Evolutionary conservation across 2,888 invertebrate species (phyloP).

Genomic region (Deroplatys truncata): DNA sequence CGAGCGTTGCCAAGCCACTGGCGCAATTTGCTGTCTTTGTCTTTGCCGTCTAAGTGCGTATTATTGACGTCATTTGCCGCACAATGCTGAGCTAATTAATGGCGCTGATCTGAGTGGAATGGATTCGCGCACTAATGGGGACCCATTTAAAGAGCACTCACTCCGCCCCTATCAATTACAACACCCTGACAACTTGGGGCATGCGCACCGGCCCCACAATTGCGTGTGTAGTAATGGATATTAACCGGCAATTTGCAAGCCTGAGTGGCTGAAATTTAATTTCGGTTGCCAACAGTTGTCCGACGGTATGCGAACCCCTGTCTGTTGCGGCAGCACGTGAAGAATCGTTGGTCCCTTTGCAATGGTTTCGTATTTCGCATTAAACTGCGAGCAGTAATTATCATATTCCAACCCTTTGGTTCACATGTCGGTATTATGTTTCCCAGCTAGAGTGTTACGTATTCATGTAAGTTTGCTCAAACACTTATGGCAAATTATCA

Average conservation of each 20-base stretch:
- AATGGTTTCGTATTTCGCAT: not conserved
- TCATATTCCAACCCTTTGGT: not conserved
- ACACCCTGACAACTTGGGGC: not conserved
- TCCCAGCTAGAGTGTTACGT: no score
- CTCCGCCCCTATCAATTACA: not conserved
- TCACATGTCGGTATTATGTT: no score
- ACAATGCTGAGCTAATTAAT: conserved; percentile 22
- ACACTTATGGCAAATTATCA: no score
- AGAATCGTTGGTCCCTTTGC: not conserved
- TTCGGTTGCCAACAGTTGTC: not conserved
- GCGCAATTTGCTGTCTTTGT: not conserved
- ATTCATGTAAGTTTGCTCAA: no score
- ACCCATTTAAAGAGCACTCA: conserved; percentile 22
- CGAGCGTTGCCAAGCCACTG: not conserved
- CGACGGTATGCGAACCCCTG: not conserved
- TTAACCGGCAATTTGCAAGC: not conserved
- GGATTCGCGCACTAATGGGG: conserved; percentile 23
- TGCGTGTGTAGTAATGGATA: not conserved
- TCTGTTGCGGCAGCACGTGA: not conserved
- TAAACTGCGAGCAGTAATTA: not conserved
- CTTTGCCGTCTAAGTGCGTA: not conserved
- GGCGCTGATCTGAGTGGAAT: conserved; percentile 22
- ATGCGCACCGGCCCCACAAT: not conserved
- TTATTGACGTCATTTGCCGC: not conserved
- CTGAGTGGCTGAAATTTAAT: not conserved